Conservation (phyloP, 1,140 invertebrate genomes). For the Bombus haemorrhoidalis region DNA sequence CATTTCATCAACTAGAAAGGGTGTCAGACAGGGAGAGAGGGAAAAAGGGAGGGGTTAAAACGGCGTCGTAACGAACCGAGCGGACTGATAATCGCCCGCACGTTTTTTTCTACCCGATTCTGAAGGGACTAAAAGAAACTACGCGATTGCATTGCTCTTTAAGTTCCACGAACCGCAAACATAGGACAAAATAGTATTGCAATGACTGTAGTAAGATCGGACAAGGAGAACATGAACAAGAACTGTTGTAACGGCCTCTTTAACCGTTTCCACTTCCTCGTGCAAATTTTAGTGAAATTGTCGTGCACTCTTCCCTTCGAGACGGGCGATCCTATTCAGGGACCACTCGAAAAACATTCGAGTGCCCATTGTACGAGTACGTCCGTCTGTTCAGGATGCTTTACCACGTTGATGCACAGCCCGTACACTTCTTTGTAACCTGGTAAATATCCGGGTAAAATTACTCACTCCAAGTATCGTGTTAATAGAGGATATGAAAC, state of each 20-base stretch:
- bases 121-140: constrained; percentile 14
- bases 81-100: constrained; percentile 33
- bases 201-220: neutral
- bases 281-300: constrained; percentile 51
- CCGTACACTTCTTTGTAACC: neutral
- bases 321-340: constrained; percentile 26
- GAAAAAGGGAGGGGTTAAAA: constrained; percentile 6
- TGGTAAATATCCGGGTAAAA: neutral
- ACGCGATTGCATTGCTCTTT: constrained; percentile 5
- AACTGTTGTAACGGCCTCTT: constrained; percentile 20
- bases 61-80: constrained; percentile 33
- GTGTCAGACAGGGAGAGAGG: neutral
- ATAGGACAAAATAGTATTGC: constrained; percentile 9
- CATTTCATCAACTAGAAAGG: constrained; percentile 1
- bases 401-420: constrained; percentile 12
- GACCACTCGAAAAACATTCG: constrained; percentile 32
- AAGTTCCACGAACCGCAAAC: neutral
- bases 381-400: constrained; percentile 31
- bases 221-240: neutral
- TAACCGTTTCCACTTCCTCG: constrained; percentile 35
- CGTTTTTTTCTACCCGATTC: constrained; percentile 30
- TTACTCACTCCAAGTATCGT: neutral
- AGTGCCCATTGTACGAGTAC: constrained; percentile 35
- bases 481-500: constrained; percentile 3
- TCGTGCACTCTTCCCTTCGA: constrained; percentile 43